phyloP scores from a whole-genome alignment of 1,140 invertebrate genomes.

The Medauroidea extradentata region DNA sequence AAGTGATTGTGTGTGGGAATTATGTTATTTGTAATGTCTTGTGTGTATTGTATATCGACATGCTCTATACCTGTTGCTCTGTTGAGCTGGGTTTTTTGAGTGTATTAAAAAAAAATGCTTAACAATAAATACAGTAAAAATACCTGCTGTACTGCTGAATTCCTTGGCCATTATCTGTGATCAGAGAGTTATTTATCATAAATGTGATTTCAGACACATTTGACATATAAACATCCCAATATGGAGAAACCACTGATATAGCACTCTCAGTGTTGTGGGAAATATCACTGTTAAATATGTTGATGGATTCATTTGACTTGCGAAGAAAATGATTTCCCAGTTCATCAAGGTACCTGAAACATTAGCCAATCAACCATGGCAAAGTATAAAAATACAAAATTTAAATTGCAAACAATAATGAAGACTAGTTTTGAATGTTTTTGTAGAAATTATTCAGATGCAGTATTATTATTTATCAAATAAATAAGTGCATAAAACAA shows the following conservation, averaged over 20 bases:
- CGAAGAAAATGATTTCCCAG: conserved; percentile 77
- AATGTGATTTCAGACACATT: conserved; percentile 81
- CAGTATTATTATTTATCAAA: too few species aligned
- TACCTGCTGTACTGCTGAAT: conserved; percentile 74
- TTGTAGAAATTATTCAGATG: too few species aligned
- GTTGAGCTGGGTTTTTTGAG: too few species aligned
- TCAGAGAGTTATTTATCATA: conserved; percentile 77
- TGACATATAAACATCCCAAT: conserved; percentile 74
- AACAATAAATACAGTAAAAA: background rate
- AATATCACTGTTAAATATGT: conserved; percentile 72
- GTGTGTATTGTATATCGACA: too few species aligned
- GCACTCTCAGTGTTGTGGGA: conserved; percentile 75
- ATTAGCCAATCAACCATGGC: background rate
- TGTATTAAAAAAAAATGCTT: too few species aligned
- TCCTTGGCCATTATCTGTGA: conserved; percentile 79
- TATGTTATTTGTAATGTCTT: too few species aligned
- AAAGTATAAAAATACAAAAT: too few species aligned
- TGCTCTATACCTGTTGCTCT: too few species aligned
- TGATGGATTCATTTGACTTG: conserved; percentile 82
- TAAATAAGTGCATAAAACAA: too few species aligned
- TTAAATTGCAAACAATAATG: too few species aligned
- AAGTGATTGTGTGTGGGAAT: too few species aligned
- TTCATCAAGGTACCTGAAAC: conserved; percentile 66
- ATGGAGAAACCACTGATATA: conserved; percentile 74
- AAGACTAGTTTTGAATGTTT: too few species aligned